A percentile compares a stretch with the other conserved stretches of the same genome.
Conservation (phyloP, 2,113 vertebrate genomes). For the Rattus norvegicus region DNA sequence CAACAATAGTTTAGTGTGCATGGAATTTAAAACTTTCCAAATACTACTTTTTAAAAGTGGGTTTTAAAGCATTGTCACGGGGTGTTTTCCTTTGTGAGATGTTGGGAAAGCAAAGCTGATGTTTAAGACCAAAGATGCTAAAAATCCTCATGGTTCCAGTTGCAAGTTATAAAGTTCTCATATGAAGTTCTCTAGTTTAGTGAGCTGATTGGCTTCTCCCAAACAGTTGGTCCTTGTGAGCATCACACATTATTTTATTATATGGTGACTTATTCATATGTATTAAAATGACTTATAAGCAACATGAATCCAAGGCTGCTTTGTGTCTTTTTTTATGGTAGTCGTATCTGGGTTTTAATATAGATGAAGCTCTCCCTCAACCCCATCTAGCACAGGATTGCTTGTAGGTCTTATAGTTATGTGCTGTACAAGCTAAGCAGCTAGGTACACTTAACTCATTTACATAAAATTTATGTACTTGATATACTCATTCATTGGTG, state of each 20-base stretch:
- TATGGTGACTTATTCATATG: background rate
- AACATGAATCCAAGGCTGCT: background rate
- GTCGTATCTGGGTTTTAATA: background rate
- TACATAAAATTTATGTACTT: constrained; percentile 20
- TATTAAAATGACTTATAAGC: constrained; percentile 2
- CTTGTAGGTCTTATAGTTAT: background rate
- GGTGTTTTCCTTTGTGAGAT: constrained; percentile 71
- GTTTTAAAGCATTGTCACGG: constrained; percentile 71
- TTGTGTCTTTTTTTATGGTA: constrained; percentile 9
- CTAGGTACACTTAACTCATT: background rate
- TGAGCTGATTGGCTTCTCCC: constrained; percentile 33
- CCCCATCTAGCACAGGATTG: constrained; percentile 17
- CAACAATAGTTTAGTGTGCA: constrained; percentile 88
- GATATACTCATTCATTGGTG: background rate
- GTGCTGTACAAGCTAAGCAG: background rate
- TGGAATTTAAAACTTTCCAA: constrained; percentile 89
- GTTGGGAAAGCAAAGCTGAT: constrained; percentile 68
- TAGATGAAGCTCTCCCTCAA: background rate
- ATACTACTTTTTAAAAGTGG: constrained; percentile 77
- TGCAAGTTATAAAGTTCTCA: constrained; percentile 65
- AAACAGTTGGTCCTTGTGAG: constrained; percentile 21
- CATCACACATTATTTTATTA: constrained; percentile 31
- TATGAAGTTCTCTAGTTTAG: constrained; percentile 34
- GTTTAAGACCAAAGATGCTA: constrained; percentile 68
- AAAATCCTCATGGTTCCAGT: constrained; percentile 70